Conservation (phyloP, 2,797 vertebrate genomes). For the Propithecus deckenii region DNA sequence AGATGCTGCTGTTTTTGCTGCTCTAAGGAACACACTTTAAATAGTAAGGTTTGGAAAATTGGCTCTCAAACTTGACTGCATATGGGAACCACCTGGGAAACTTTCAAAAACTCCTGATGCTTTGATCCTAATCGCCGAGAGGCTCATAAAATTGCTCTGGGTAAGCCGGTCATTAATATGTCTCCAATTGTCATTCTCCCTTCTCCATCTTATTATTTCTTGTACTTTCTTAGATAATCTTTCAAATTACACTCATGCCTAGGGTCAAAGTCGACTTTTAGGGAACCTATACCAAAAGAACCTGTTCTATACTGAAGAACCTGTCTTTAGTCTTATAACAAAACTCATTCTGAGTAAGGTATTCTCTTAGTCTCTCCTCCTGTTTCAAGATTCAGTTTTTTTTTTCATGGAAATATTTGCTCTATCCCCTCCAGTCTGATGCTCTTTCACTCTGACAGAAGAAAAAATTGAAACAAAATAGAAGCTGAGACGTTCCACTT, state of each 20-base stretch:
- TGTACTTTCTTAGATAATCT: neutral
- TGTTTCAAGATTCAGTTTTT: neutral
- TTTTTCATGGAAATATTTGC: slow-evolving; percentile 25
- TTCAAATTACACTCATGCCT: neutral
- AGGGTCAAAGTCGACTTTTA: neutral
- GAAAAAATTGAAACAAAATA: slow-evolving; percentile 42
- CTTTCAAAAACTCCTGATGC: neutral
- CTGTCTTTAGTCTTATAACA: neutral
- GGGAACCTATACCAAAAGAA: neutral
- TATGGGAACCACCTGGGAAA: neutral
- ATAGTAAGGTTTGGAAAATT: neutral
- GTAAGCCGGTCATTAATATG: neutral
- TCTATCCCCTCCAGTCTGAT: slow-evolving; percentile 20
- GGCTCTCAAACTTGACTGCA: neutral
- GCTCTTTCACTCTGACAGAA: slow-evolving; percentile 43
- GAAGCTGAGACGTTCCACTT: slow-evolving; percentile 30
- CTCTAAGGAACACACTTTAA: neutral
- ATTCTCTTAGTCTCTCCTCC: neutral
- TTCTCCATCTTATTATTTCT: neutral
- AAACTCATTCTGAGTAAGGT: neutral
- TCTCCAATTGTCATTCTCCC: neutral
- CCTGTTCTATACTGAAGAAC: neutral
- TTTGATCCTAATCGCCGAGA: neutral
- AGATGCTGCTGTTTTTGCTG: neutral
- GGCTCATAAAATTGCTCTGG: neutral